Percentiles rank a stretch among this genome's conserved stretches.
Evolutionary conservation across 1,140 invertebrate genomes (phyloP).

Genomic region (Aleiodes sp.): DNA sequence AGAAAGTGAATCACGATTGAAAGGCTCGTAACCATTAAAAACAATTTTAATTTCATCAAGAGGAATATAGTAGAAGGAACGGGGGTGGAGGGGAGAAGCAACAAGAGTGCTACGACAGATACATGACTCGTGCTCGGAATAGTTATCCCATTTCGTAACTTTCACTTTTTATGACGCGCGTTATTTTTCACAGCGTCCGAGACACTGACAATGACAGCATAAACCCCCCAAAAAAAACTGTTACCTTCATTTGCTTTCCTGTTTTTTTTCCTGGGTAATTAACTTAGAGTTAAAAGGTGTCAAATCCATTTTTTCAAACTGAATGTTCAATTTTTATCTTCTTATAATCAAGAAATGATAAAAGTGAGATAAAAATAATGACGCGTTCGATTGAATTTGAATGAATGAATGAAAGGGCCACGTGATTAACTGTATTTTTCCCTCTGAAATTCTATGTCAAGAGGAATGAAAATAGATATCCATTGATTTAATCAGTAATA

Average conservation of each 20-base stretch:
- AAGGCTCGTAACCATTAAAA: constrained; percentile 3
- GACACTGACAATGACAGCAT: constrained; percentile 22
- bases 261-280: not conserved
- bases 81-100: no score
- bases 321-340: no score
- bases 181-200: constrained; percentile 19
- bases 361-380: not conserved
- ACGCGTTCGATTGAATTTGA: no score
- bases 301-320: no score
- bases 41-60: constrained; percentile 8
- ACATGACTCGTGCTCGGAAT: constrained; percentile 37
- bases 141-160: constrained; percentile 41
- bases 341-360: no score
- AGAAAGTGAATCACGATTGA: constrained; percentile 3
- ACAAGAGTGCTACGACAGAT: no score
- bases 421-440: constrained; percentile 3
- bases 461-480: not conserved
- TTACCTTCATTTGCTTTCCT: not conserved
- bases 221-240: not conserved
- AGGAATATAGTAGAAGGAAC: not conserved
- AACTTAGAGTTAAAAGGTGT: not conserved
- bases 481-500: no score
- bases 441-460: not conserved
- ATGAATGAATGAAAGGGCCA: constrained; percentile 6
- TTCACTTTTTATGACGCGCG: constrained; percentile 40